Conservation (phyloP, 2,113 vertebrate species). For the Cyanoramphus novaezelandiae region DNA sequence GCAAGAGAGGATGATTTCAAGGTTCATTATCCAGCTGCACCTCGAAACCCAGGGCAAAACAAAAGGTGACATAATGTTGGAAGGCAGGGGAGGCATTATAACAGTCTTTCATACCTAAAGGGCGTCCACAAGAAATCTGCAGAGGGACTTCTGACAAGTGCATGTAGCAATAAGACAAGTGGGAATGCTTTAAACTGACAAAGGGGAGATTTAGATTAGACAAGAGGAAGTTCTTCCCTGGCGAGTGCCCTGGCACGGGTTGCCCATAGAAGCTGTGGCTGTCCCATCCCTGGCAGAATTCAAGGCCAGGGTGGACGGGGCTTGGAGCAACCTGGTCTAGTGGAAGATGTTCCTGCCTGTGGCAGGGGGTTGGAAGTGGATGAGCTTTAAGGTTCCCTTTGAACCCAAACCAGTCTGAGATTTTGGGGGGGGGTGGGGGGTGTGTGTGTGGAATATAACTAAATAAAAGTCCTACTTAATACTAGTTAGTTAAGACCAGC, state of each 20-base stretch:
- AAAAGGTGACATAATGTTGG: background rate
- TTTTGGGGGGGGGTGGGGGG: rapidly evolving
- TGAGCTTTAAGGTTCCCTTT: background rate
- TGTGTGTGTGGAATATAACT: no score
- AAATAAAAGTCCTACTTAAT: background rate
- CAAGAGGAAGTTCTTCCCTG: background rate
- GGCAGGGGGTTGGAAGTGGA: background rate
- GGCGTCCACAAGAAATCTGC: background rate
- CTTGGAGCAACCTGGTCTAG: background rate
- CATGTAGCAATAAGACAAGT: background rate
- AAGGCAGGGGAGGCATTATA: rapidly evolving
- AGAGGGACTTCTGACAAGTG: background rate
- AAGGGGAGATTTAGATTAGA: background rate
- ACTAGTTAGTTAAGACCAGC: background rate
- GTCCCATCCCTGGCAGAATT: background rate
- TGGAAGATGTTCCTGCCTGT: background rate
- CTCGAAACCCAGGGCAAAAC: background rate
- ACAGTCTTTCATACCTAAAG: background rate
- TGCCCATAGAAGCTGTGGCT: background rate
- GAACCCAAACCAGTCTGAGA: background rate
- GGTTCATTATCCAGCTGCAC: background rate
- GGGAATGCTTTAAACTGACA: background rate
- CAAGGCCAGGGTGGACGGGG: background rate
- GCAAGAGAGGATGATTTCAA: background rate
- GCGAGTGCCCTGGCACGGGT: background rate